These are phyloP conservation scores for Sphaerodactylus townsendi DNA, from an alignment of 2,113 vertebrate species.

Conservation along the genomic window DNA sequence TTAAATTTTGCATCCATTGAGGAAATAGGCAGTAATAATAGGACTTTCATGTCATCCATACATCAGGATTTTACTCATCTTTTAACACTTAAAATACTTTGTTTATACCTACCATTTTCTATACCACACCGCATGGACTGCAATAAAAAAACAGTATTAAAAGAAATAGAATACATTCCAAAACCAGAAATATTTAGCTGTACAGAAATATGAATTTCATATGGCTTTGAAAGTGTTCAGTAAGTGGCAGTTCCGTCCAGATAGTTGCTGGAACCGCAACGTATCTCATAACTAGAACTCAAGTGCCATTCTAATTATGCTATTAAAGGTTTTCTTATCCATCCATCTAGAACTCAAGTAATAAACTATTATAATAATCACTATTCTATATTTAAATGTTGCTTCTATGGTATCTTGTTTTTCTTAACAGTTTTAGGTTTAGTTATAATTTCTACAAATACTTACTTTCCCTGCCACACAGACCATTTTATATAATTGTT, in stretches of 20 bases:
- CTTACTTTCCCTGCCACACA: no score
- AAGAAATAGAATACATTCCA: neutral
- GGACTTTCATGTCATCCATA: neutral
- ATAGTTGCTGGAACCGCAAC: neutral
- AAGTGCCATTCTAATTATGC: no score
- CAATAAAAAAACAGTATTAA: constrained; percentile 46
- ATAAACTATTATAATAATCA: no score
- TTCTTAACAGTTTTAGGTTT: no score
- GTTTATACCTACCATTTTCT: constrained; percentile 56
- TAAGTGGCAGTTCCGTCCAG: neutral
- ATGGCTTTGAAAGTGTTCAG: neutral
- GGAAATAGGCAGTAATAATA: no score
- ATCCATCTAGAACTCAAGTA: neutral
- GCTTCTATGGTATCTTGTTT: no score
- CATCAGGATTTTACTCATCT: neutral
- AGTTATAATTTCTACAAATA: no score
- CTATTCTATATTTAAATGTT: no score
- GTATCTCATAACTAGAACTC: neutral
- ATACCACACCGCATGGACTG: constrained; percentile 62
- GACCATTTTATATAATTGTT: no score
- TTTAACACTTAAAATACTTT: neutral
- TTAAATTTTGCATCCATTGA: no score
- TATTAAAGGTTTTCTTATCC: no score
- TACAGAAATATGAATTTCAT: neutral
- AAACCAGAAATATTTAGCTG: neutral